These are phyloP conservation scores for Phenganax marumi DNA, from an alignment of 92 coral and sea anemone genomes.

Conservation along the genomic window DNA sequence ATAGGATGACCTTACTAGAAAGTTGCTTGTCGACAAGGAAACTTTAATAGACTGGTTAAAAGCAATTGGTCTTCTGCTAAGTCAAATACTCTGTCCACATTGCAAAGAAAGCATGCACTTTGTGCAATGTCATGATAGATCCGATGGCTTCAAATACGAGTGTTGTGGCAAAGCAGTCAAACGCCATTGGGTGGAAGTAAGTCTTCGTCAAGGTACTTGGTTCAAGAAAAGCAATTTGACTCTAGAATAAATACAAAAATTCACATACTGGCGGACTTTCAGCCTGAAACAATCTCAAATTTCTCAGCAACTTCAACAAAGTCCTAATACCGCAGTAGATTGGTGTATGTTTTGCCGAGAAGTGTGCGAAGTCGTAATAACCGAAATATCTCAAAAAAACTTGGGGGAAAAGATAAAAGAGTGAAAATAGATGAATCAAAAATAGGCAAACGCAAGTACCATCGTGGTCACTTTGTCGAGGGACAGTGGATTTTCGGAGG, in stretches of 20 bases:
- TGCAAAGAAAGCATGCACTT: too few species aligned
- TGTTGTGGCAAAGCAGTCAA: conserved; percentile 58
- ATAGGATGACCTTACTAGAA: too few species aligned
- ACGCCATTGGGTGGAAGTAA: conserved; percentile 41
- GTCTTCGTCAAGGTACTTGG: conserved; percentile 53
- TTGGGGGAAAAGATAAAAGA: conserved; percentile 51
- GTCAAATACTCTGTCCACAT: too few species aligned
- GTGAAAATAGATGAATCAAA: conserved; percentile 55
- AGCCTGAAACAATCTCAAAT: conserved; percentile 53
- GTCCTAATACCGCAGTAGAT: conserved; percentile 47
- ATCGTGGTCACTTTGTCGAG: too few species aligned
- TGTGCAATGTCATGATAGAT: too few species aligned
- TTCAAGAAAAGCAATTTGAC: conserved; percentile 44
- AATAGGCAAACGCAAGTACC: conserved; percentile 48
- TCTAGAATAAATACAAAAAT: conserved; percentile 39
- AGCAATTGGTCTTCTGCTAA: too few species aligned
- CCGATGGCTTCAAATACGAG: too few species aligned
- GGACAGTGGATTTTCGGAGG: conserved; percentile 1
- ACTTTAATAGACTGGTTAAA: too few species aligned
- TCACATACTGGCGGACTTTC: conserved; percentile 48
- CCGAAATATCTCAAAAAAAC: not conserved
- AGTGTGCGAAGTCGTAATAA: conserved; percentile 42
- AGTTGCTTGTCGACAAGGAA: too few species aligned
- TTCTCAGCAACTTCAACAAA: conserved; percentile 38
- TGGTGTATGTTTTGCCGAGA: conserved; percentile 58